Base-by-base conservation (phyloP, 2,797 vertebrate species). In the Pipistrellus pipistrellus region DNA sequence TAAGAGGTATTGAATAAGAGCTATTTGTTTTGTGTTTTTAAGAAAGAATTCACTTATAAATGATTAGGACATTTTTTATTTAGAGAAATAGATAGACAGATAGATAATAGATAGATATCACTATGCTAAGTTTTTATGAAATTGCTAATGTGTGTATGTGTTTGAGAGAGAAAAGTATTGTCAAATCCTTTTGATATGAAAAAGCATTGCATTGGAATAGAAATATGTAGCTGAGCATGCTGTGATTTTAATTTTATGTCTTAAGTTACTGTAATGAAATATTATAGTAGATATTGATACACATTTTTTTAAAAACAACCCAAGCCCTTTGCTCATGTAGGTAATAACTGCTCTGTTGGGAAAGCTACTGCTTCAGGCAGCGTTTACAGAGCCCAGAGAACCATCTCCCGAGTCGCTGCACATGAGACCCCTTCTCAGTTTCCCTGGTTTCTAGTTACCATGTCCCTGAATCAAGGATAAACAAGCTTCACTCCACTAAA, bases 11-110 rank as follows among this genome's bases (percentile, higher is more conserved):
- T 83, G 32, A 48, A 83, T 83, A 32, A 83, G 80, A 96, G 86
- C 92, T 92, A 96, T 57, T 73, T 55, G 46, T 88, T 94, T 93
- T 23, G 38, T 55, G 80, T 68, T 94, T 97, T 94, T 93, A 82
- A 93, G 15, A 68, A 62, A 62, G 18, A 87, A 94, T 96, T 96
- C 73, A 62, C 80, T 96, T 88, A 27, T 12, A 55, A 95, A 55
- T 76, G 46, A 89, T 55, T 32, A 32, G 62, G 27, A 41, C 14
- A 41, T 35, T 44, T 57, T 77, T 41, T 32, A 78, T 44, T 53
- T 66, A 64, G 2, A 11, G 38, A 51, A 6, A n/a, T 32, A 51
- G 59, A 72, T 30, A 30, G 30, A 44, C 44, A 51, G 51, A 20
- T 53, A 53, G 2, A 53, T 48, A 57, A 14, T 76, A 9, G 12